These are phyloP conservation scores for Novumbra hubbsi DNA, from an alignment of 2,797 vertebrate genomes.

Conservation along the genomic window DNA sequence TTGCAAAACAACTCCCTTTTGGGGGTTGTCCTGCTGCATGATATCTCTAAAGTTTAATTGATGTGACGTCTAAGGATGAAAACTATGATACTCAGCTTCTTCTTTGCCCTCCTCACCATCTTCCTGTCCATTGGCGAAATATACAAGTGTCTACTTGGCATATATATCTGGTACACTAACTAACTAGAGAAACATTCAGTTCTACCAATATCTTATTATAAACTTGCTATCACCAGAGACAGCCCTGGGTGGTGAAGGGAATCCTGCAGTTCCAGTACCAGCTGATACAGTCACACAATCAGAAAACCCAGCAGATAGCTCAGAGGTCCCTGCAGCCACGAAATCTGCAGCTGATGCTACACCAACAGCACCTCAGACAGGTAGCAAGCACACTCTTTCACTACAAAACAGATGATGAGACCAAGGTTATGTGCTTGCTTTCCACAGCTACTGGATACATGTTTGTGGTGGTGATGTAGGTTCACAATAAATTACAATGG, in stretches of 20 bases:
- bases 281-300: background rate
- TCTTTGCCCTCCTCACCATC: too few relatives aligned
- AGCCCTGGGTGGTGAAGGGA: background rate
- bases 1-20: too few relatives aligned
- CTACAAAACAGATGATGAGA: constrained; percentile 52
- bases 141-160: too few relatives aligned
- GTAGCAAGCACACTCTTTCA: constrained; percentile 19
- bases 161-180: background rate
- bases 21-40: too few relatives aligned
- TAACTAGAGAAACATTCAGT: constrained; percentile 2
- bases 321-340: background rate
- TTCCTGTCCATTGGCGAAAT: too few relatives aligned
- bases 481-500: background rate
- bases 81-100: too few relatives aligned
- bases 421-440: background rate
- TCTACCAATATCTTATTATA: constrained; percentile 21
- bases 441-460: background rate
- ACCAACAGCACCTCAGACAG: constrained; percentile 29
- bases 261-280: constrained; percentile 12
- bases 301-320: constrained; percentile 16
- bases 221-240: constrained; percentile 21
- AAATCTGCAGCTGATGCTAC: background rate
- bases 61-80: too few relatives aligned
- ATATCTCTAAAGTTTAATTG: too few relatives aligned
- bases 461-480: background rate